phyloP scores from a whole-genome alignment of 2,113 vertebrate species.

The Montifringilla adamsi region DNA sequence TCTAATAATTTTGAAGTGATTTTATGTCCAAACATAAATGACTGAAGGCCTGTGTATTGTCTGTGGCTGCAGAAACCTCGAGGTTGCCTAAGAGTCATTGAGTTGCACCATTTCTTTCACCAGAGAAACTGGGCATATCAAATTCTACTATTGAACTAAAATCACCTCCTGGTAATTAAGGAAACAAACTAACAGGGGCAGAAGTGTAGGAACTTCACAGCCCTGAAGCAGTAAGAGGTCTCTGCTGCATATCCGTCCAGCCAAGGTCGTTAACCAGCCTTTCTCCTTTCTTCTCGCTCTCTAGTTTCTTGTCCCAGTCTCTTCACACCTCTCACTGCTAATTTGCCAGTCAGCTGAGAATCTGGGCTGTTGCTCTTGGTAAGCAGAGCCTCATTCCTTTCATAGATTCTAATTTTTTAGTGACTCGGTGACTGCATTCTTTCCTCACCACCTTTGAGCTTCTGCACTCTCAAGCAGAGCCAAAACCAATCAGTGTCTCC shows the following conservation, averaged over 20 bases:
- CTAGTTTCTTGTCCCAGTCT: background rate
- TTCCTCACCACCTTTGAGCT: background rate
- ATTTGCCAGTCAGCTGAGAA: background rate
- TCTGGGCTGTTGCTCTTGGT: background rate
- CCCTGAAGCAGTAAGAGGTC: background rate
- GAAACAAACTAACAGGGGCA: background rate
- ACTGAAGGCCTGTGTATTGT: background rate
- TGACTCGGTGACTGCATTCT: background rate
- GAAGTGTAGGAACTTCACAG: background rate
- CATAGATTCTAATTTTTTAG: background rate
- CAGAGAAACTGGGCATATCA: background rate
- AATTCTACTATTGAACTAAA: background rate
- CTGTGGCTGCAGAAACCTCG: background rate
- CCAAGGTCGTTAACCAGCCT: background rate
- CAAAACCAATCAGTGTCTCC: background rate
- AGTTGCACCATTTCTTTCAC: background rate
- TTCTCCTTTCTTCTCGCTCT: background rate
- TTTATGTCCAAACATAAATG: background rate
- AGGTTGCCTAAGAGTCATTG: background rate
- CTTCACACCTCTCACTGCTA: background rate
- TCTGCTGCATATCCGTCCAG: rapidly evolving
- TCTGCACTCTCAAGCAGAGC: background rate
- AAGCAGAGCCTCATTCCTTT: background rate
- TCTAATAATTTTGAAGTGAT: background rate
- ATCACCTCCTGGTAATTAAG: background rate